Base-by-base conservation (phyloP, 2,888 invertebrate species). In the Scelioninae gen. 1 region DNA sequence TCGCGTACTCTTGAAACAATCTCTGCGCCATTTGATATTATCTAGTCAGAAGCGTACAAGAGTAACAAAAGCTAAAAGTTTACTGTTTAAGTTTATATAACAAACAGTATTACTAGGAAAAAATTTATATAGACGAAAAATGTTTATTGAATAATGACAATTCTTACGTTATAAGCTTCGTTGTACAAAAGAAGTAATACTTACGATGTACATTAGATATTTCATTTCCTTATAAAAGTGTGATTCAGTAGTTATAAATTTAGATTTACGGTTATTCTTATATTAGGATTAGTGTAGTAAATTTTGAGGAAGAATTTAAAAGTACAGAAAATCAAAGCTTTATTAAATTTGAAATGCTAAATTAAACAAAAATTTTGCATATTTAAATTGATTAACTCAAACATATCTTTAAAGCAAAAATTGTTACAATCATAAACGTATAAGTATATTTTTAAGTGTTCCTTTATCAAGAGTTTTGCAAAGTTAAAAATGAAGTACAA, bases 11-110 rank as follows among this genome's bases (percentile, higher is more conserved):
- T 77, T 69, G 58, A 53, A 80, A 79, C 29, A 80, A 43, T 49
- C 47, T 74, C 29, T 80, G 66, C 74, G 66, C 66, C 51, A 68
- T 68, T 80, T 66, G 68, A 74, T 74, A 81, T 81, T 65, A 23
- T 81, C 81, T 81, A 81, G 81, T 81, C 81, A 81, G 58, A 60
- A 81, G 69, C 43, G 81, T 76, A 75, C 69, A 81, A 81, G 58
- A 77, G 71, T 58, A 78, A 31, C 40, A 53, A 34, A 49, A 51
- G 40, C 63, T 60, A 16, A 65, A 77, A 49, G 43, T 55, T 49
- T 60, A 77, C 56, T 72, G 72, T 77, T 68, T 62, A 71, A 71
- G 55, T 82, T 77, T 65, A 68, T 40, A 49, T 56, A 63, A 76
- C 40, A 58, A 55, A 76, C 65, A 75, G 69, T 81, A 81, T 75